Evolutionary conservation across 2,113 vertebrate genomes (phyloP), one percentile per base, ranked within the genome.

Genomic region (Tachysurus vachellii): DNA sequence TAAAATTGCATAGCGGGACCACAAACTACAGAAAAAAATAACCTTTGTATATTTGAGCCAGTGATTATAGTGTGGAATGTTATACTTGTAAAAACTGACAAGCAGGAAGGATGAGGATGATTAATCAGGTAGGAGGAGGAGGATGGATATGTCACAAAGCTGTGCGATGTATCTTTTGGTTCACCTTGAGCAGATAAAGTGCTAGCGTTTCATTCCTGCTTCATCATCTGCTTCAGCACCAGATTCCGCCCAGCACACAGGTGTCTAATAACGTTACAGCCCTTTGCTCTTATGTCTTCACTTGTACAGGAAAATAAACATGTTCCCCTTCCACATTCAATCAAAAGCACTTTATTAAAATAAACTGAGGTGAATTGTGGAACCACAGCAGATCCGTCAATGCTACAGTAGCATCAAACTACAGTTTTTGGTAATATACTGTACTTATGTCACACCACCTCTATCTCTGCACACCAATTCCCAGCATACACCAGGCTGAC

Each of bases 11-110:
- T 26, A 50, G 42, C 17, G 9, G 19, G 4, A 73, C 42, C 44
- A 12, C 26, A 8, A 53, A 8, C 10, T 50, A 76, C 9, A 14
- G 4, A 14, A 50, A 26, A n/a, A 26, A 8, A 26, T 14, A 26
- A 2, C 0, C 23, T 76, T 42, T 75, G 21, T 12, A 47, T 50
- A 14, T 75, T 50, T 47, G 23, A 26, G 47, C 44, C 11, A 50
- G 23, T 76, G 23, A 76, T 53, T n/a, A 50, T 53, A n/a, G 76
- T 57, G 56, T 81, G 26, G 54, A 62, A 73, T 81, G 56, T 84
- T 84, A 73, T 56, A 23, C 71, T 79, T 71, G 66, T 26, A 73
- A 73, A 87, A 80, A 81, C 54, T 87, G 75, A 80, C 85, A 81
- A 77, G 62, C 68, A 82, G 75, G 62, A 61, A 64, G 82, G 28